A percentile compares a stretch with the other conserved stretches of the same genome.
Evolutionary conservation across 2,797 vertebrate species (phyloP).

Genomic region (Furcifer pardalis): DNA sequence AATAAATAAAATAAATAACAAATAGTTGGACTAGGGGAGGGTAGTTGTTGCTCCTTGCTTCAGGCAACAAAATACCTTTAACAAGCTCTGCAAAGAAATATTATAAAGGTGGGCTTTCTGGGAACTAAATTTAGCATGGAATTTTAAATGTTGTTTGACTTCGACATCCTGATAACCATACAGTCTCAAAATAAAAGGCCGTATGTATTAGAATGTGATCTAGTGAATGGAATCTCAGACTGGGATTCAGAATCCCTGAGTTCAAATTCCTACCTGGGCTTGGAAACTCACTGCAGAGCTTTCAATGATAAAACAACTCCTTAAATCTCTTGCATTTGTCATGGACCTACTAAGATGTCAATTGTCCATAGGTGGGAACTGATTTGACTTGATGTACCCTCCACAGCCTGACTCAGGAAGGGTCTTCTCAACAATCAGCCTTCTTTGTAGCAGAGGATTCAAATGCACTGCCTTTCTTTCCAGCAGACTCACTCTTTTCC

Average conservation of each 20-base stretch:
- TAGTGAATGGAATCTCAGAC: background rate
- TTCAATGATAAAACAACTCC: background rate
- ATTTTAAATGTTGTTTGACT: slow-evolving; percentile 5
- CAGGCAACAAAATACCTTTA: background rate
- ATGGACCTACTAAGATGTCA: no score
- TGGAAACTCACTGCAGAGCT: no score
- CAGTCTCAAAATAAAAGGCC: background rate
- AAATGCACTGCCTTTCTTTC: background rate
- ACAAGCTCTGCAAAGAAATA: background rate
- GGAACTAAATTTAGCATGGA: slow-evolving; percentile 2
- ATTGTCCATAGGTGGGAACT: no score
- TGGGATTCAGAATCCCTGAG: background rate
- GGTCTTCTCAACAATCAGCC: background rate
- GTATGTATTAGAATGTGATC: background rate
- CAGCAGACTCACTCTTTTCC: background rate
- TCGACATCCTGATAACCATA: background rate
- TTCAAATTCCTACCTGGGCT: background rate
- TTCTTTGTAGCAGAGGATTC: background rate
- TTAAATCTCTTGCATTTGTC: background rate
- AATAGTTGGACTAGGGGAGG: background rate
- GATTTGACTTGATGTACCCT: no score
- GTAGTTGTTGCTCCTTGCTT: background rate
- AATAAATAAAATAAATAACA: no score
- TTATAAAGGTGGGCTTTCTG: background rate
- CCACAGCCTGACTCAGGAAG: background rate